phyloP scores from a whole-genome alignment of 1,140 invertebrate species.

The Drosophila bocqueti region DNA sequence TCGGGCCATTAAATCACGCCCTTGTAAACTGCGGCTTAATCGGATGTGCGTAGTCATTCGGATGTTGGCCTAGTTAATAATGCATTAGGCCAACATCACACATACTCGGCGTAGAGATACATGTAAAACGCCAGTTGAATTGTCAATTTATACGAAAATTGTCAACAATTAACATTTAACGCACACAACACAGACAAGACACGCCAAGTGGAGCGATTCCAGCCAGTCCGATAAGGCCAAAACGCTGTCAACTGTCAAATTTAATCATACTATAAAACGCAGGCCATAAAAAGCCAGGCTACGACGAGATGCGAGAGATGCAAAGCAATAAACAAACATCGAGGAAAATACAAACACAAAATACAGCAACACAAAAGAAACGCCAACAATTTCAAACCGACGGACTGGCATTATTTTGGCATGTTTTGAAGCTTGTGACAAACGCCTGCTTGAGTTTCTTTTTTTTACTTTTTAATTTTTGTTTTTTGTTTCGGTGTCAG shows the following conservation, averaged over 20 bases:
- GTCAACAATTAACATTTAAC: slow-evolving; percentile 58
- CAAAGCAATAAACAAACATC: slow-evolving; percentile 43
- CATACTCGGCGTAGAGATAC: slow-evolving; percentile 30
- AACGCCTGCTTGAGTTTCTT: slow-evolving; percentile 42
- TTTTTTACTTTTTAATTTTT: slow-evolving; percentile 3
- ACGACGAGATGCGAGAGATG: slow-evolving; percentile 43
- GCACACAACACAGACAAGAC: slow-evolving; percentile 25
- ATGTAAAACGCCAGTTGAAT: slow-evolving; percentile 77
- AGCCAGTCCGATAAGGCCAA: slow-evolving; percentile 55
- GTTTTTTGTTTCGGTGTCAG: slow-evolving; percentile 25
- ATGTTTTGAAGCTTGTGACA: slow-evolving; percentile 47
- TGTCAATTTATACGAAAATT: slow-evolving; percentile 77
- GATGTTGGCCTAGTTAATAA: slow-evolving; percentile 65
- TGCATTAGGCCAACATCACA: slow-evolving; percentile 63
- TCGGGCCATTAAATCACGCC: slow-evolving; percentile 67
- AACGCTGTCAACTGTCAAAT: slow-evolving; percentile 82
- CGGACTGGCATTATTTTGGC: slow-evolving; percentile 66
- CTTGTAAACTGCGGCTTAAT: slow-evolving; percentile 63
- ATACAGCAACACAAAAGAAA: slow-evolving; percentile 40
- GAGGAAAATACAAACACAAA: slow-evolving; percentile 50
- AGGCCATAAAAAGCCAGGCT: slow-evolving; percentile 44
- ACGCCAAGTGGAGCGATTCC: slow-evolving; percentile 43
- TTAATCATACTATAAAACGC: slow-evolving; percentile 74
- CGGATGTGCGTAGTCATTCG: slow-evolving; percentile 52
- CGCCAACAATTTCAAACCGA: slow-evolving; percentile 16